Evolutionary conservation across 2,888 invertebrate species (phyloP).

Genomic region (Polyommatus iphigenia): DNA sequence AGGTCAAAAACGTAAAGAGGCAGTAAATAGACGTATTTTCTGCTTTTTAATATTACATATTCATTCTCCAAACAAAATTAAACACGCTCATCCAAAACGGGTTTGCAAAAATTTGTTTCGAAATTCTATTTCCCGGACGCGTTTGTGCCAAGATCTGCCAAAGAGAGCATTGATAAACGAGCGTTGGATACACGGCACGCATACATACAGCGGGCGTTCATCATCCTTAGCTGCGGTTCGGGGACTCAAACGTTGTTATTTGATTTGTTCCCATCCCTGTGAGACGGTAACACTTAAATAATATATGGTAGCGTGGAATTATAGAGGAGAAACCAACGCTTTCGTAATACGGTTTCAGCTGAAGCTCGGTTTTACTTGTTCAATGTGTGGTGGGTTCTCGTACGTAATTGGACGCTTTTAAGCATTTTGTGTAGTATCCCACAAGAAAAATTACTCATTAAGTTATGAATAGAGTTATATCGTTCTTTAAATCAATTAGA

Average conservation of each 20-base stretch:
- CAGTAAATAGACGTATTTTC: neutral
- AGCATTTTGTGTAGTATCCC: too few relatives aligned
- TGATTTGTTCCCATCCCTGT: slow-evolving; percentile 32
- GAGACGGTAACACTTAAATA: slow-evolving; percentile 28
- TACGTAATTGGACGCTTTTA: neutral
- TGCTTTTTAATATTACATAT: neutral
- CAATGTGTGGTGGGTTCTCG: neutral
- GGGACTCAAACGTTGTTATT: slow-evolving; percentile 29
- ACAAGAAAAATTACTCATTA: too few relatives aligned
- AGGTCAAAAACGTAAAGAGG: neutral
- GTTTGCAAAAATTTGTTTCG: slow-evolving; percentile 16
- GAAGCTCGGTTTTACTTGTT: neutral
- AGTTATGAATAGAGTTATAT: too few relatives aligned
- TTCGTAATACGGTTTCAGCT: neutral
- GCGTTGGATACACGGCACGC: slow-evolving; percentile 61
- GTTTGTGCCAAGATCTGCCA: slow-evolving; percentile 31
- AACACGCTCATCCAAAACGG: neutral
- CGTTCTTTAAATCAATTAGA: too few relatives aligned
- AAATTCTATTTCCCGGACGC: slow-evolving; percentile 29
- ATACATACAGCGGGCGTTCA: slow-evolving; percentile 65
- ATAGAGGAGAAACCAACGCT: neutral
- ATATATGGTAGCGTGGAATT: slow-evolving; percentile 17
- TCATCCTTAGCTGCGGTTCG: slow-evolving; percentile 52
- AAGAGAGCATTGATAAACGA: slow-evolving; percentile 62
- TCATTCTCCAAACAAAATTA: neutral